Evolutionary conservation across 2,888 invertebrate genomes (phyloP).

Genomic region (Exocentrus adspersus): DNA sequence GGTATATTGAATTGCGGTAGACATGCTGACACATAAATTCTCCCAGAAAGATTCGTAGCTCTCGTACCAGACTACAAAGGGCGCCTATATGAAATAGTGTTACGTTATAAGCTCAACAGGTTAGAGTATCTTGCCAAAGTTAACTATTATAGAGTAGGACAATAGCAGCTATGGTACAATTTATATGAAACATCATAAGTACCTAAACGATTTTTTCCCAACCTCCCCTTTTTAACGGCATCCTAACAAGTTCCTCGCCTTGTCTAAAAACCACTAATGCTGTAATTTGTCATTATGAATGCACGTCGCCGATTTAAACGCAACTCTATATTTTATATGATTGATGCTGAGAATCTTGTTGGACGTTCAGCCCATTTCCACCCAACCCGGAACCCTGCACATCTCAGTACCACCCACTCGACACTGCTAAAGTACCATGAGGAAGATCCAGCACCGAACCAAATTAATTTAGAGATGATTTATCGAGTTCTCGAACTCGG

Average conservation of each 20-base stretch:
- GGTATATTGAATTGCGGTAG: too few species aligned
- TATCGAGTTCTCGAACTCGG: constrained; percentile 39
- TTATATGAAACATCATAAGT: too few species aligned
- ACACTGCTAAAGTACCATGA: constrained; percentile 31
- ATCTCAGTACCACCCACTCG: constrained; percentile 18
- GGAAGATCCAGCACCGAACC: constrained; percentile 32
- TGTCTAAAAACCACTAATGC: background rate
- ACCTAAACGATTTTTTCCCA: too few species aligned
- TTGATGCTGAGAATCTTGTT: constrained; percentile 22
- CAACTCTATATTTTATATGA: background rate
- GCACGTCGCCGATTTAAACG: constrained; percentile 11
- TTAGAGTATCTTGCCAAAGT: too few species aligned
- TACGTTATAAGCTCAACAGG: too few species aligned
- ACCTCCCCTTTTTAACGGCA: too few species aligned
- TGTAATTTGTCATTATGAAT: background rate
- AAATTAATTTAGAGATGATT: constrained; percentile 46
- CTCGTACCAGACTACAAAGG: too few species aligned
- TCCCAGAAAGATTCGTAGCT: too few species aligned
- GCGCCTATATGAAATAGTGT: too few species aligned
- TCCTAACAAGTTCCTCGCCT: background rate
- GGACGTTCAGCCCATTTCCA: constrained; percentile 15
- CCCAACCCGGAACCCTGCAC: constrained; percentile 18
- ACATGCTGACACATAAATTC: too few species aligned
- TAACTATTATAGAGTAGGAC: too few species aligned
- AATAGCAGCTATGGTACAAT: too few species aligned